Percentiles rank a stretch among this genome's conserved stretches.
phyloP scores from a whole-genome alignment of 2,888 invertebrate genomes.

The Thera obeliscata region DNA sequence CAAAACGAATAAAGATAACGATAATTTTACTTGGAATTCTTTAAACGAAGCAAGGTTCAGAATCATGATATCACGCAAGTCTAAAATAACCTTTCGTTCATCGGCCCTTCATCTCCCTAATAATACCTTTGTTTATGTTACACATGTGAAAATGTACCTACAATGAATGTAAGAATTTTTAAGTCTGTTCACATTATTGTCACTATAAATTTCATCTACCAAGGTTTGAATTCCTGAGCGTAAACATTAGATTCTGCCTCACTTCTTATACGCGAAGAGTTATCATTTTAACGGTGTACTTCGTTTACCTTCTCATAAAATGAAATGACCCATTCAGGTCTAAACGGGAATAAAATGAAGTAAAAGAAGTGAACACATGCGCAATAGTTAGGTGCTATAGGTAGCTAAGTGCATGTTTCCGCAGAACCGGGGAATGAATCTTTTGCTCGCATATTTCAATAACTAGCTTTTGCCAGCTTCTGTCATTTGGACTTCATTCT shows the following conservation, averaged over 20 bases:
- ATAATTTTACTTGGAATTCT: constrained; percentile 51
- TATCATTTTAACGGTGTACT: constrained; percentile 26
- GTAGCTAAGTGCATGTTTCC: constrained; percentile 24
- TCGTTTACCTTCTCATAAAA: constrained; percentile 39
- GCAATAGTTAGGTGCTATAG: constrained; percentile 11
- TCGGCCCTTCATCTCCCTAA: constrained; percentile 65
- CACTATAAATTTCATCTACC: constrained; percentile 44
- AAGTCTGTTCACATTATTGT: constrained; percentile 49
- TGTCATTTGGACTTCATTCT: neutral
- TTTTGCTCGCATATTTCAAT: constrained; percentile 39
- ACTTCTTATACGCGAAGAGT: constrained; percentile 20
- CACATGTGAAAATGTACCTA: constrained; percentile 49
- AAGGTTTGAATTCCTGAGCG: constrained; percentile 36
- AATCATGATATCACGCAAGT: constrained; percentile 60
- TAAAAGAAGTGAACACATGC: constrained; percentile 26
- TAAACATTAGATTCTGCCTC: constrained; percentile 26
- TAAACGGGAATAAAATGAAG: constrained; percentile 32
- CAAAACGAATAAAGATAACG: constrained; percentile 33
- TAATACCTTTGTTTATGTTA: constrained; percentile 71
- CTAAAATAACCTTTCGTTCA: constrained; percentile 60
- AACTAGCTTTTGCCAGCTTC: neutral
- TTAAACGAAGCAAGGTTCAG: constrained; percentile 65
- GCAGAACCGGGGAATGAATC: constrained; percentile 20
- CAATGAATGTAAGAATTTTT: constrained; percentile 49
- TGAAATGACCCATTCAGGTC: constrained; percentile 27